These are phyloP conservation scores for Hipposideros larvatus DNA, from an alignment of 2,797 vertebrate genomes.

Conservation along the genomic window DNA sequence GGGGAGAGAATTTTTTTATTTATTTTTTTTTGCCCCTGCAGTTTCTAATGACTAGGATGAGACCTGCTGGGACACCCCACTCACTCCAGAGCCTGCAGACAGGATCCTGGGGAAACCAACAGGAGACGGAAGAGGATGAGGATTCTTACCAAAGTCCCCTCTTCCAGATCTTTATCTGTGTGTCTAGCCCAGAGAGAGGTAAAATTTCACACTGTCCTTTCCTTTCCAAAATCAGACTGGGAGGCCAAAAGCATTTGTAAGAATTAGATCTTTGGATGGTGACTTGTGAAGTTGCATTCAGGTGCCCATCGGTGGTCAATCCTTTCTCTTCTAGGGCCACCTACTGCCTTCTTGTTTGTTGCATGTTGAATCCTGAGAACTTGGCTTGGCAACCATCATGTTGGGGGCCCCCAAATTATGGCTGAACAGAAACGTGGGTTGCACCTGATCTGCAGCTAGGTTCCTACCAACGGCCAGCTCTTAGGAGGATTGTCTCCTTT, in stretches of 20 bases:
- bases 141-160: not conserved
- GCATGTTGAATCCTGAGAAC: not conserved
- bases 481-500: not conserved
- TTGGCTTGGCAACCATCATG: not conserved
- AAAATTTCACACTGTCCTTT: not conserved
- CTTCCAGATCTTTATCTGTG: not conserved
- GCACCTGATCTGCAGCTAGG: not conserved
- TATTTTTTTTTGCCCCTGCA: too few species aligned
- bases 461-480: not conserved
- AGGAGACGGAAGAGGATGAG: not conserved
- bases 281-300: not conserved
- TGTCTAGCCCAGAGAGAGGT: not conserved
- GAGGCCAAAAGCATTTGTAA: not conserved
- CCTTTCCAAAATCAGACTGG: not conserved
- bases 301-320: too few species aligned
- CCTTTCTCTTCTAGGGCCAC: not conserved
- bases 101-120: not conserved
- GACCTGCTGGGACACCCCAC: not conserved
- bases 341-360: not conserved
- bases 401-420: not conserved
- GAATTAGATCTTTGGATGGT: not conserved
- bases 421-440: not conserved
- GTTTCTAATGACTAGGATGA: not conserved
- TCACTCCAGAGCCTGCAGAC: not conserved
- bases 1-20: not conserved